Conservation (phyloP, 2,113 vertebrate species). For the Halichoerus grypus region DNA sequence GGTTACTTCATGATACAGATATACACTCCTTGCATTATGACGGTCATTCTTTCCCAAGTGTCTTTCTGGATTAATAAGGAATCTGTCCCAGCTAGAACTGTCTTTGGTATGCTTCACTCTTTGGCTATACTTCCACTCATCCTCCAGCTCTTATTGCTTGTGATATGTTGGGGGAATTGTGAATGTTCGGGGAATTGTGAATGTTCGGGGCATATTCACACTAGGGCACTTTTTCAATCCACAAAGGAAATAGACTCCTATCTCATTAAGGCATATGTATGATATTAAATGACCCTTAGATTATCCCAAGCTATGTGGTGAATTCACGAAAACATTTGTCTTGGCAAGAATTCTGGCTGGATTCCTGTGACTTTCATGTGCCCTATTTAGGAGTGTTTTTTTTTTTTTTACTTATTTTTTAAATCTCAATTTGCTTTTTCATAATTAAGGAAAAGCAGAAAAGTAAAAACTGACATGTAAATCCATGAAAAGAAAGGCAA, state of each 20-base stretch:
- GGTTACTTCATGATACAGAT: constrained; percentile 99
- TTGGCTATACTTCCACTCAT: constrained; percentile 47
- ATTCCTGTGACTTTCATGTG: constrained; percentile 73
- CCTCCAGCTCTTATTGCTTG: constrained; percentile 62
- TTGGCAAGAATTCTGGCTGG: constrained; percentile 90
- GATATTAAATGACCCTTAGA: constrained; percentile 91
- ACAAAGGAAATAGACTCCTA: constrained; percentile 90
- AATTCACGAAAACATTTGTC: constrained; percentile 94
- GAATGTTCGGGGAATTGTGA: too few species aligned
- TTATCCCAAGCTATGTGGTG: constrained; percentile 89
- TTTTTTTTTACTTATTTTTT: not conserved
- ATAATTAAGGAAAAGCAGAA: not conserved
- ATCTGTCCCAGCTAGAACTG: constrained; percentile 97
- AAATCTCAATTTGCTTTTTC: constrained; percentile 27
- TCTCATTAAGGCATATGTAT: constrained; percentile 91
- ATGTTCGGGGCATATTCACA: constrained; percentile 55
- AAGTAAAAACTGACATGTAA: not conserved
- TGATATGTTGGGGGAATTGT: constrained; percentile 78
- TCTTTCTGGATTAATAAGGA: constrained; percentile 99
- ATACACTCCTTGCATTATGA: constrained; percentile 98
- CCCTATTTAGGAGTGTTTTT: constrained; percentile 35
- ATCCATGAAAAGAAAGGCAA: not conserved
- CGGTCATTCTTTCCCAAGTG: constrained; percentile 97
- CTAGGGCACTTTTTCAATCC: constrained; percentile 79
- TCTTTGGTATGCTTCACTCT: constrained; percentile 92